These are phyloP conservation scores for Lepeophtheirus salmonis DNA, from an alignment of 1,140 invertebrate genomes.

Conservation along the genomic window DNA sequence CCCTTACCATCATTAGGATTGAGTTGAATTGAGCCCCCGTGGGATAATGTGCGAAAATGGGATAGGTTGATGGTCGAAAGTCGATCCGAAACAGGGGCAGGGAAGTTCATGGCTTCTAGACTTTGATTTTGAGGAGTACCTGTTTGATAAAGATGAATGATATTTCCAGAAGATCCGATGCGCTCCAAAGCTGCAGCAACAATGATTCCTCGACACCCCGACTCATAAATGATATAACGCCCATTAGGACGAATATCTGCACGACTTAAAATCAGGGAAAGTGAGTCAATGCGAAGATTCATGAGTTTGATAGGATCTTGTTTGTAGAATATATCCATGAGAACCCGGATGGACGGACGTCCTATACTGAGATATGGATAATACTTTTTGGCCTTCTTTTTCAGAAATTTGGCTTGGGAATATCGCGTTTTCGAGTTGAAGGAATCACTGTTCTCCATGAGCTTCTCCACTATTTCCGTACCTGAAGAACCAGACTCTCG, in stretches of 20 bases:
- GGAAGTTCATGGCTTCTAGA: conserved; percentile 29
- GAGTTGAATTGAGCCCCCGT: not conserved
- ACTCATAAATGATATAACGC: conserved; percentile 65
- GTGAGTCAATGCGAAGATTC: conserved; percentile 54
- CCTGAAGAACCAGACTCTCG: conserved; percentile 50
- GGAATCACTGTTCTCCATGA: conserved; percentile 63
- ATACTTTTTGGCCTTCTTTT: conserved; percentile 82
- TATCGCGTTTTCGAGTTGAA: conserved; percentile 64
- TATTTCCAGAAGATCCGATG: conserved; percentile 40
- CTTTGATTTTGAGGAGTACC: conserved; percentile 20
- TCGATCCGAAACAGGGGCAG: conserved; percentile 6
- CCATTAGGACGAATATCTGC: conserved; percentile 56
- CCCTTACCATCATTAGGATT: not conserved
- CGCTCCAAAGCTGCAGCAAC: conserved; percentile 52
- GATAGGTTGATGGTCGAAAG: conserved; percentile 5
- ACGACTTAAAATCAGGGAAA: conserved; percentile 64
- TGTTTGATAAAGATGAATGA: conserved; percentile 45
- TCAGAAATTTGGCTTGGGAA: conserved; percentile 80
- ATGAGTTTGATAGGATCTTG: conserved; percentile 54
- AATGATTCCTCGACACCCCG: conserved; percentile 57
- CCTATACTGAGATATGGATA: conserved; percentile 49
- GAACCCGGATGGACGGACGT: conserved; percentile 52
- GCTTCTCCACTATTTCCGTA: conserved; percentile 58
- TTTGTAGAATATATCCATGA: conserved; percentile 51
- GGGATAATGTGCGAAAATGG: conserved; percentile 8